Evolutionary conservation across 2,888 invertebrate genomes (phyloP), one percentile per base, ranked within the genome.

Genomic region (Glaucopsyche alexis): DNA sequence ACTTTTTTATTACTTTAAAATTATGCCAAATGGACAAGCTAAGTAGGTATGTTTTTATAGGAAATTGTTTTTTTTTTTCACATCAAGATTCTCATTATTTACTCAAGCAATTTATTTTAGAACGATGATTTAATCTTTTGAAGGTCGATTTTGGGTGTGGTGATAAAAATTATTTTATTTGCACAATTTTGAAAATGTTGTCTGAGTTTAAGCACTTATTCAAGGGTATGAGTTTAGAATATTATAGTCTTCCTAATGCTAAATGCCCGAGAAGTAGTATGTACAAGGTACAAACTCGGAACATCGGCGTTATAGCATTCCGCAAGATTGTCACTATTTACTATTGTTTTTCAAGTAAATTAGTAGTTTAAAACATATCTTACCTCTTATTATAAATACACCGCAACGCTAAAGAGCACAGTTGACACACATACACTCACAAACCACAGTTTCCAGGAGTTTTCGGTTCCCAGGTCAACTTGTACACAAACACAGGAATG

Each of bases 341-440:
- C 13, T 38, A 14, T 19, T 19, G 55, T 19, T 55, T 55, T 29
- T 9, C 29, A 13, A 29, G 38, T 13, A 60, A 60, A 60, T 29
- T 0, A 60, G 14, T 13, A 9, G 7, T 38, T 13, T 14, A 60
- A 73, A 72, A 50, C 16, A 60, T 45, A 16, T 80, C 87, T 79
- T 85, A 89, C 89, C 87, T 85, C 81, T 75, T 80, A 77, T 78
- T 81, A 78, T 77, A 80, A 76, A 78, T 84, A 77, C 73, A 83
- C 84, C 83, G 80, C 77, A 82, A 85, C 82, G 84, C 82, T 82
- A 82, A 81, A 82, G 81, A 83, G 83, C 85, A 83, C 86, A 80
- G 83, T 82, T 84, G 83, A 84, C 87, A 87, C 89, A 90, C 84
- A 85, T 85, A 82, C 85, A 89, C 89, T 84, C 88, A 90, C 88